phyloP scores from a whole-genome alignment of 2,888 invertebrate genomes.

The Aporophyla lueneburgensis region DNA sequence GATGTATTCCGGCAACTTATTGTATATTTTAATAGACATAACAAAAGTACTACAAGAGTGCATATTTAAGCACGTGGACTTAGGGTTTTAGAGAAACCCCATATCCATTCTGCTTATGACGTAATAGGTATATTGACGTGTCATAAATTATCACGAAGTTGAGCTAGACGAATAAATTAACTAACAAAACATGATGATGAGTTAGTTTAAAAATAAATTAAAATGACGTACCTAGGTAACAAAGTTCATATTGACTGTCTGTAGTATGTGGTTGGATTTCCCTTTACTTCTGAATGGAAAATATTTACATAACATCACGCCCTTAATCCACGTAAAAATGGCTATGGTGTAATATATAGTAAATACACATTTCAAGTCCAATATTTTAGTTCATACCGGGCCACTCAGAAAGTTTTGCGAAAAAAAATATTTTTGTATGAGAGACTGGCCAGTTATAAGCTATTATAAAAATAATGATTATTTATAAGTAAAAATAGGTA shows the following conservation, averaged over 20 bases:
- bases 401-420: too few species aligned
- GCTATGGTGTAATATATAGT: too few species aligned
- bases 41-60: too few species aligned
- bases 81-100: not conserved
- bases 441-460: too few species aligned
- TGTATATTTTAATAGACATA: too few species aligned
- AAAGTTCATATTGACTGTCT: not conserved
- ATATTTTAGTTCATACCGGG: too few species aligned
- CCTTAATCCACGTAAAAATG: not conserved
- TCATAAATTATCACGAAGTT: not conserved
- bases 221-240: not conserved
- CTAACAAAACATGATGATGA: not conserved
- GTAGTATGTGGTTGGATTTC: constrained; percentile 3
- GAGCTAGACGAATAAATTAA: not conserved
- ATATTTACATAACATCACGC: not conserved
- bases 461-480: too few species aligned
- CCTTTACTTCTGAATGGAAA: constrained; percentile 8
- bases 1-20: too few species aligned
- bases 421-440: too few species aligned
- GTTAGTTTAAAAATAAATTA: not conserved
- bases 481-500: too few species aligned
- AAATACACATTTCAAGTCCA: too few species aligned
- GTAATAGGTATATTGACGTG: not conserved
- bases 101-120: not conserved
- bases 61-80: too few species aligned